Conservation (phyloP, 2,113 vertebrate genomes). For the Harpagus bidentatus region DNA sequence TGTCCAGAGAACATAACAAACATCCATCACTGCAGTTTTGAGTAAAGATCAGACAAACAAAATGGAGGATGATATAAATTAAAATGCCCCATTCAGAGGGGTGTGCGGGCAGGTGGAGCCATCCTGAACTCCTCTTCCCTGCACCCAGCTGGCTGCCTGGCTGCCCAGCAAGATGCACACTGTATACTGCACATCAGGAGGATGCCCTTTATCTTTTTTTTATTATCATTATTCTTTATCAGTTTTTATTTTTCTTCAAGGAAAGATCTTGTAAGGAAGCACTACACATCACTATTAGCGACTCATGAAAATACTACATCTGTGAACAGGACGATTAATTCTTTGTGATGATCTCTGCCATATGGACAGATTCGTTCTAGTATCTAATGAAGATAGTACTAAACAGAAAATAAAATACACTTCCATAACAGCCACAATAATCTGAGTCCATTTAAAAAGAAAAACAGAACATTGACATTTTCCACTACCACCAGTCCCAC, state of each 20-base stretch:
- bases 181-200: not conserved
- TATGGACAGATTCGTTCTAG: not conserved
- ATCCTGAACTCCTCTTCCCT: not conserved
- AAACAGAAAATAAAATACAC: not conserved
- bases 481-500: not conserved
- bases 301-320: not conserved
- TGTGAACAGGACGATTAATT: not conserved
- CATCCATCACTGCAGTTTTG: not conserved
- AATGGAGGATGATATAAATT: not conserved
- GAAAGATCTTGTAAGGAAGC: not conserved
- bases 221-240: not conserved
- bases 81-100: accelerated
- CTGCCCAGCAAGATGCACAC: not conserved
- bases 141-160: not conserved
- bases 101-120: not conserved
- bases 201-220: not conserved
- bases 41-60: not conserved
- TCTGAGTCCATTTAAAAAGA: not conserved
- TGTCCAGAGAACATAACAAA: not conserved
- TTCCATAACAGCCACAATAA: not conserved
- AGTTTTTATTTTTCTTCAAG: not conserved
- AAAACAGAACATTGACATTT: not conserved
- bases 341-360: not conserved
- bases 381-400: not conserved
- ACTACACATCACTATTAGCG: not conserved